A percentile compares a stretch with the other conserved stretches of the same genome.
These are phyloP conservation scores for Cataglyphis albicans DNA, from an alignment of 2,888 invertebrate genomes.

Conservation along the genomic window DNA sequence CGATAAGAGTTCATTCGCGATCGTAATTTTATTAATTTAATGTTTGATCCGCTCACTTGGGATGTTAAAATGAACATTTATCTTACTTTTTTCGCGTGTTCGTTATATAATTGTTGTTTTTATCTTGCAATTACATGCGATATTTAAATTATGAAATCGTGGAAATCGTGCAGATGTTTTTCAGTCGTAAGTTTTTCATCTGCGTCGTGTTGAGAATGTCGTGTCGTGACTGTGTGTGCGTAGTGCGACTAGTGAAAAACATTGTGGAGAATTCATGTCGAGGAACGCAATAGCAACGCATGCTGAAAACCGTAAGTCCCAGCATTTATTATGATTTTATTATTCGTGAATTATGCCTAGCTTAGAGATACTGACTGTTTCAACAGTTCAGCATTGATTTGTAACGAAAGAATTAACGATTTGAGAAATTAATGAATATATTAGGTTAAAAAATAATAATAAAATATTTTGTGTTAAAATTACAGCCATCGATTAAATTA, in stretches of 20 bases:
- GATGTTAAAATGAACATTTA: background rate
- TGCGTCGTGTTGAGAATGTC: background rate
- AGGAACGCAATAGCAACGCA: background rate
- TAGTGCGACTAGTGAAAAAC: background rate
- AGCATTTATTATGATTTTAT: constrained; percentile 20
- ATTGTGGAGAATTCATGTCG: background rate
- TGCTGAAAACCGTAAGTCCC: background rate
- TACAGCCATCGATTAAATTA: background rate
- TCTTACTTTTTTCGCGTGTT: background rate
- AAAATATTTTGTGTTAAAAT: background rate
- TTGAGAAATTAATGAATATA: background rate
- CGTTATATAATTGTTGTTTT: background rate
- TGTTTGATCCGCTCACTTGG: background rate
- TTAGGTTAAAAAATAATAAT: background rate
- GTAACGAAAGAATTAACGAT: background rate
- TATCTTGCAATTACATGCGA: background rate
- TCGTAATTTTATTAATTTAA: background rate
- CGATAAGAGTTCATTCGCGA: background rate
- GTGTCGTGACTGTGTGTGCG: background rate
- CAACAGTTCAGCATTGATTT: background rate
- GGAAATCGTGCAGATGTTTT: background rate
- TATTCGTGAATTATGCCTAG: background rate
- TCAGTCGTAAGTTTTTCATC: background rate
- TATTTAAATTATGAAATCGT: constrained; percentile 12
- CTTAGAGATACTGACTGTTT: background rate